Base-by-base conservation (phyloP, 2,797 vertebrate species). In the Pteronotus mesoamericanus region DNA sequence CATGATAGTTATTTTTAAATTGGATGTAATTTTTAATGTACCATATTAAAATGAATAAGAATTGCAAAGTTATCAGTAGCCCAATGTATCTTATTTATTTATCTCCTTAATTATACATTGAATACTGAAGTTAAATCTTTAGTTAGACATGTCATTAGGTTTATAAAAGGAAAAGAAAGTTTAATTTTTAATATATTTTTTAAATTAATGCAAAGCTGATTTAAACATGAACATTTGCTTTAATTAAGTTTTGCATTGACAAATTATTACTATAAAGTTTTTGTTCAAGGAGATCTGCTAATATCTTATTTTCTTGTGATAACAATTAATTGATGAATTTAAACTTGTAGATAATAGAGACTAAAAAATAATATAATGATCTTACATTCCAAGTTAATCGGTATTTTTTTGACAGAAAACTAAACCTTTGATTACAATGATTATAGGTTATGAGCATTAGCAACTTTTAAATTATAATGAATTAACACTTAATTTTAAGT, bases 381-480 rank as follows among this genome's bases (percentile, higher is more conserved):
- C 18, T 80, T n/a, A 89, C 7, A 57, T 71, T n/a, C 1, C 6
- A 59, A 84, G 10, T 69, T 84, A 68, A 75, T 15, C 61, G 12
- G 29, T 83, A 55, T 78, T 77, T 88, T 84, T 86, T 48, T 34
- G 0, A 18, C 16, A 57, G 18, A 88, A 94, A 90, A 85, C 68
- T 34, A 78, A 37, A 57, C 0, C 9, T 88, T 95, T 90, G 15
- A 51, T 92, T 82, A 53, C 32, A 79, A 8, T 77, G 3, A 69
- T 46, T 53, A 61, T 5, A 68, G 12, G 87, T 92, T 75, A 66
- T 53, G 2, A 80, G 2, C 29, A 90, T 66, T 55, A 69, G 8
- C 90, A 46, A 74, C 72, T 86, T 93, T 32, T n/a, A n/a, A 93
- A 89, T 14, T 29, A 79, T 83, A 93, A 59, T 79, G 10, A 92